phyloP scores from a whole-genome alignment of 2,113 vertebrate genomes.

The Galemys pyrenaicus region DNA sequence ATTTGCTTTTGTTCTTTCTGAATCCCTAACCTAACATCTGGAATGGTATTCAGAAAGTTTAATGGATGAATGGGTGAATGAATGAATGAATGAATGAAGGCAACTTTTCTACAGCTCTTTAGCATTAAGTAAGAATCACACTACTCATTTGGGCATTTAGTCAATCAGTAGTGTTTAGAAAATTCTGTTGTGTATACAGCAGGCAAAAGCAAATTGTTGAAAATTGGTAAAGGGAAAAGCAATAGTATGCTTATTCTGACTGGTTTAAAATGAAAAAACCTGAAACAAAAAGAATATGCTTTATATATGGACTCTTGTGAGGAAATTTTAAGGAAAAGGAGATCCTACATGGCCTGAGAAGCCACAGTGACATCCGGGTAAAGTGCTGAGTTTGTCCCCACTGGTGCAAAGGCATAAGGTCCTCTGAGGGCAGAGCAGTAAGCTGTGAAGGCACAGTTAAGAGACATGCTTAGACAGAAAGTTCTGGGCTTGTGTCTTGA shows the following conservation, averaged over 20 bases:
- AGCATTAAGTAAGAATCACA: background rate
- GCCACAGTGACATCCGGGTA: background rate
- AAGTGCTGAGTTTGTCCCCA: background rate
- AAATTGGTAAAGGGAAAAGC: constrained; percentile 4
- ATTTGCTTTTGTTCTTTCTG: background rate
- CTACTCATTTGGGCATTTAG: background rate
- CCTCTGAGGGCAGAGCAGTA: background rate
- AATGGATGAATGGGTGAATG: background rate
- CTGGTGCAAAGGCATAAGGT: too few species aligned
- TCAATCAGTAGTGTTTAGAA: background rate
- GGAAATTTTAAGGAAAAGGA: background rate
- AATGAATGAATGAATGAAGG: background rate
- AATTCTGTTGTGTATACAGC: background rate
- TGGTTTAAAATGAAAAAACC: constrained; percentile 15
- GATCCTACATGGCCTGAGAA: too few species aligned
- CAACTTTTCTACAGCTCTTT: background rate
- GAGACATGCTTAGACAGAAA: background rate
- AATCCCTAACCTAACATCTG: background rate
- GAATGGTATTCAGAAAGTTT: background rate
- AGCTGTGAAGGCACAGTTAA: background rate
- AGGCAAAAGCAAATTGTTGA: background rate
- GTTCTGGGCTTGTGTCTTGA: background rate
- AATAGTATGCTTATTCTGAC: background rate
- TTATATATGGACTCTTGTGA: background rate
- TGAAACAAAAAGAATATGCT: background rate